These are phyloP conservation scores for Eupithecia subumbrata DNA, from an alignment of 2,888 invertebrate species.

Conservation along the genomic window DNA sequence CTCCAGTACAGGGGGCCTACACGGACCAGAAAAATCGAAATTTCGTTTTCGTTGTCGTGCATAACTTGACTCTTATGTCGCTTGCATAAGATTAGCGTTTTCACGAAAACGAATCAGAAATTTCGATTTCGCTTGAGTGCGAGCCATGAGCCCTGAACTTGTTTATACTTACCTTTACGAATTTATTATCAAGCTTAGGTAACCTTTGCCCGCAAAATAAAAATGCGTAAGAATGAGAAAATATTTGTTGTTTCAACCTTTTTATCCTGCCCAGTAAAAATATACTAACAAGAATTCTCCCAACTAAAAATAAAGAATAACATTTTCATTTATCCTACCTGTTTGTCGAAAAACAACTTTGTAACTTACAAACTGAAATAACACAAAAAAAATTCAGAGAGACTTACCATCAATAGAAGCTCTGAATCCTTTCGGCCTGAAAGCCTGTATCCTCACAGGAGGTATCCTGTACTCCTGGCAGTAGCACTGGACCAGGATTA, in stretches of 20 bases:
- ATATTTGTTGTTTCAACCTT: neutral
- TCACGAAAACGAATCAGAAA: too few species aligned
- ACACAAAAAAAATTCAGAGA: conserved; percentile 29
- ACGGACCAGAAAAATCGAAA: too few species aligned
- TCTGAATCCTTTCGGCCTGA: conserved; percentile 82
- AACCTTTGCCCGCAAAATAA: neutral
- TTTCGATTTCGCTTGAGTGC: too few species aligned
- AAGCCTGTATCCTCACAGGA: conserved; percentile 79
- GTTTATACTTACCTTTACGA: neutral
- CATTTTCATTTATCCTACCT: neutral
- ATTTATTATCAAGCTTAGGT: neutral
- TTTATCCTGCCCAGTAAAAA: neutral
- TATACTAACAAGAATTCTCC: neutral
- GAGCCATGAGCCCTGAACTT: neutral
- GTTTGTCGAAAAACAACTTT: neutral
- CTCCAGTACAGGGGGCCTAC: too few species aligned
- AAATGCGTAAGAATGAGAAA: neutral
- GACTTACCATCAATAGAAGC: conserved; percentile 84
- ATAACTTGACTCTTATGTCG: too few species aligned
- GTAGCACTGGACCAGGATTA: conserved; percentile 42
- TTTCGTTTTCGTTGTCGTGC: too few species aligned
- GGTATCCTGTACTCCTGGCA: conserved; percentile 63
- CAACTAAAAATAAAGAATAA: neutral
- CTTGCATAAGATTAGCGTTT: too few species aligned
- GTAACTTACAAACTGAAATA: neutral